phyloP scores from a whole-genome alignment of 2,888 invertebrate species.

The Tetragonula carbonaria region DNA sequence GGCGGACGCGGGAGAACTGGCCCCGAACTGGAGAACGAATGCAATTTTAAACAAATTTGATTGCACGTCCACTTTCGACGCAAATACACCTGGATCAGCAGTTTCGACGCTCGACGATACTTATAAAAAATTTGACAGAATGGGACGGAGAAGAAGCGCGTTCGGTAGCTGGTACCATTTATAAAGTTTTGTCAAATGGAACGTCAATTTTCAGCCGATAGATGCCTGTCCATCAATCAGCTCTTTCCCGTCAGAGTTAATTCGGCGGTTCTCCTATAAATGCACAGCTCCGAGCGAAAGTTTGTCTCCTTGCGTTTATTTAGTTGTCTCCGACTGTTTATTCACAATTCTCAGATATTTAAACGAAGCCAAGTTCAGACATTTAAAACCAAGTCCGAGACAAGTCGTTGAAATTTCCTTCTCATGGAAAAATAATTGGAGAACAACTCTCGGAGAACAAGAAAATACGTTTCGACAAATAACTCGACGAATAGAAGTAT shows the following conservation, averaged over 20 bases:
- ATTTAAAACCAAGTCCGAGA: not conserved
- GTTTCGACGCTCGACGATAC: not conserved
- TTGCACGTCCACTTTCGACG: not conserved
- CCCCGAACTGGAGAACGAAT: not conserved
- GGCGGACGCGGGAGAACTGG: not conserved
- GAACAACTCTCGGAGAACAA: not conserved
- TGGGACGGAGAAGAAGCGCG: not conserved
- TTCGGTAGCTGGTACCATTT: not conserved
- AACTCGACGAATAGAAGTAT: not conserved
- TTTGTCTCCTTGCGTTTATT: not conserved
- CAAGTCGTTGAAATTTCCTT: not conserved
- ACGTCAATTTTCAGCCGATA: slow-evolving; percentile 3
- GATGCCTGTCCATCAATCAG: not conserved
- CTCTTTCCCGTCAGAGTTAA: not conserved
- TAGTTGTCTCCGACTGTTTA: not conserved
- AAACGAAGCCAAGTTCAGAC: not conserved
- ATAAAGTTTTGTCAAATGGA: slow-evolving; percentile 14
- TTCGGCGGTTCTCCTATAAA: slow-evolving; percentile 5
- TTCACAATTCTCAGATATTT: not conserved
- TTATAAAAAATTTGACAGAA: slow-evolving; percentile 11
- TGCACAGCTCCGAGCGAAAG: not conserved
- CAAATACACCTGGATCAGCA: not conserved
- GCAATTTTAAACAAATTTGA: not conserved
- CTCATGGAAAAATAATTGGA: not conserved
- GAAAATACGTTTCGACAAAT: not conserved